Base-by-base conservation (phyloP, 2,888 invertebrate species). In the Tortrix viridana region DNA sequence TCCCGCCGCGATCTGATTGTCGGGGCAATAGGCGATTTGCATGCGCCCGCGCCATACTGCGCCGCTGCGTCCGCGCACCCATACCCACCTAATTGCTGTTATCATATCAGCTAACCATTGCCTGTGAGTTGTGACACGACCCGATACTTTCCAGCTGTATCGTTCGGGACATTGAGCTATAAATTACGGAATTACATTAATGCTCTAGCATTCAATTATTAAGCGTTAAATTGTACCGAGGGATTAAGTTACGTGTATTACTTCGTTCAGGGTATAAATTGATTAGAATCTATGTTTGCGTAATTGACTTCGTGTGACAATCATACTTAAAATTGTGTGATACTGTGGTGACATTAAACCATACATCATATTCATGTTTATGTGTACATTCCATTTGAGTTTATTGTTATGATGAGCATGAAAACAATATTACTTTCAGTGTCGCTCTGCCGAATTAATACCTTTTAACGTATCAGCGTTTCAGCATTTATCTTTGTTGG, bases 1-100 rank as follows among this genome's bases (percentile, higher is more conserved):
- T 77, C 79, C 74, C 81, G 88, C 88, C 85, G 86, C 89, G 90
- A 88, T 86, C 91, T 88, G 90, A 90, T 92, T 89, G 87, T 82
- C 80, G 83, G 79, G 74, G 81, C 88, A 87, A 88, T 88, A 87
- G 85, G 80, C 82, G 85, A 87, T 90, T 88, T 89, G 89, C 90
- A 88, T 90, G 87, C 85, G 85, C 82, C 77, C 73, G 77, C 78
- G 70, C 71, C 72, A 77, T 67, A 67, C 54, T 54, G 63, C 56
- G 65, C 63, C 70, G 77, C 71, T 85, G 84, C 84, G 83, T 81
- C 79, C 78, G 83, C 83, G 84, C 86, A 85, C 78, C 82, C 82
- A 77, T 81, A 77, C 80, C 66, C 74, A 75, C 67, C 74, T 86
- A 85, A 88, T 86, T 83, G 80, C 72, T 74, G 74, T 70, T 77